Percentiles rank a stretch among this genome's conserved stretches.
Conservation (phyloP, 2,113 vertebrate species). For the Mola mola region DNA sequence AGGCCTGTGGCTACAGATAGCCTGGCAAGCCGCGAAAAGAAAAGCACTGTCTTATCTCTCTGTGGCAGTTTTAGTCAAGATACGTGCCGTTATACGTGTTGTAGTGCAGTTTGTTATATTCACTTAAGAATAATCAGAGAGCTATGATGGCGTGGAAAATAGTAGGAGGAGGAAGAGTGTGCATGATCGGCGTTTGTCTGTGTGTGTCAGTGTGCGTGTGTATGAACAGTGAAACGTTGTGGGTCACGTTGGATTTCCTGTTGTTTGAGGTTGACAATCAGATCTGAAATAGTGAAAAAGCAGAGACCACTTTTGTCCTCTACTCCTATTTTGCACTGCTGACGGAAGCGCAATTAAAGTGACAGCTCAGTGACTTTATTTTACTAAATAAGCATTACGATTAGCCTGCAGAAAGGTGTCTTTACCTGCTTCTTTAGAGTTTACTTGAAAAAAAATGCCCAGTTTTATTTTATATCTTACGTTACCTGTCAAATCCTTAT, state of each 20-base stretch:
- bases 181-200: constrained; percentile 8
- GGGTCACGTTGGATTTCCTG: constrained; percentile 79
- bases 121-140: too few relatives aligned
- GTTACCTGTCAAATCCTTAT: too few relatives aligned
- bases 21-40: neutral
- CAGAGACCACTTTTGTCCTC: constrained; percentile 60
- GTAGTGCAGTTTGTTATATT: too few relatives aligned
- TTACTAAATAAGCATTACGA: neutral
- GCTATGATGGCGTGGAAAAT: constrained; percentile 14
- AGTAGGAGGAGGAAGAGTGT: constrained; percentile 1
- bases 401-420: neutral
- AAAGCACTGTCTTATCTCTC: too few relatives aligned
- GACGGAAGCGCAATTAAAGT: constrained; percentile 12
- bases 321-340: constrained; percentile 1
- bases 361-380: constrained; percentile 1
- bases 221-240: constrained; percentile 73
- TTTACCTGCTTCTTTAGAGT: too few relatives aligned
- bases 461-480: too few relatives aligned
- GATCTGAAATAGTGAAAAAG: constrained; percentile 63
- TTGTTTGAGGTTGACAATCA: constrained; percentile 79
- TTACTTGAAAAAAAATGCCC: too few relatives aligned
- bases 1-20: constrained; percentile 56
- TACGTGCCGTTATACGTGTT: neutral
- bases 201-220: constrained; percentile 27
- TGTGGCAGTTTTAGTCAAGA: too few relatives aligned